Evolutionary conservation across 2,888 invertebrate species (phyloP), one percentile per base, ranked within the genome.

Genomic region (Omphaloscelis lunosa): DNA sequence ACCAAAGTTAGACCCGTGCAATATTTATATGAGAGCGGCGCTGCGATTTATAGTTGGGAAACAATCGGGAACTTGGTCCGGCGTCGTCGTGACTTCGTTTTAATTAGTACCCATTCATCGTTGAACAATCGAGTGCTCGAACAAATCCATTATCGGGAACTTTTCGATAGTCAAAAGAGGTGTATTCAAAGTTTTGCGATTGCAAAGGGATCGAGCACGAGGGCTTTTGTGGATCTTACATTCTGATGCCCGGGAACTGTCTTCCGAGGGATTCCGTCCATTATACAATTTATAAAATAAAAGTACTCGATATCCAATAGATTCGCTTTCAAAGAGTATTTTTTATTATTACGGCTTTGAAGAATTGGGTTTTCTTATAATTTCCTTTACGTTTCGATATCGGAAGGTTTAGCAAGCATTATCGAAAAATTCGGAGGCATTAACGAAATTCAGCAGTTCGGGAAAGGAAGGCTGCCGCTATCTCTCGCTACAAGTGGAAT

Each of bases 71-170:
- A 96, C 93, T 96, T 95, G 93, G 95, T 94, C 95, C 94, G 90
- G 92, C 94, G 90, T 92, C 94, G 95, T 92, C 94, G 94, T 95
- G 96, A 96, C 96, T 96, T 95, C 95, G 94, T 97, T 97, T 96
- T 97, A 97, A 97, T 97, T 97, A 97, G 96, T 95, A 93, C 95
- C 96, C 96, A 96, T 97, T 97, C 96, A 96, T 96, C 94, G 95
- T 92, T 89, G 96, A 96, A 96, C 96, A 96, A 96, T 96, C 92
- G 96, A 94, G 94, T 95, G 93, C 94, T 94, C 94, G 93, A 94
- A 95, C 95, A 94, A 95, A 96, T 96, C 96, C 95, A 96, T 96
- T 96, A 96, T 96, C 92, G 93, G 90, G 93, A 96, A 96, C 95
- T 96, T 96, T 96, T 96, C 95, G 96, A 96, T 96, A 95, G 95